Evolutionary conservation across 2,113 vertebrate species (phyloP).

Genomic region (Dasyurus viverrinus): DNA sequence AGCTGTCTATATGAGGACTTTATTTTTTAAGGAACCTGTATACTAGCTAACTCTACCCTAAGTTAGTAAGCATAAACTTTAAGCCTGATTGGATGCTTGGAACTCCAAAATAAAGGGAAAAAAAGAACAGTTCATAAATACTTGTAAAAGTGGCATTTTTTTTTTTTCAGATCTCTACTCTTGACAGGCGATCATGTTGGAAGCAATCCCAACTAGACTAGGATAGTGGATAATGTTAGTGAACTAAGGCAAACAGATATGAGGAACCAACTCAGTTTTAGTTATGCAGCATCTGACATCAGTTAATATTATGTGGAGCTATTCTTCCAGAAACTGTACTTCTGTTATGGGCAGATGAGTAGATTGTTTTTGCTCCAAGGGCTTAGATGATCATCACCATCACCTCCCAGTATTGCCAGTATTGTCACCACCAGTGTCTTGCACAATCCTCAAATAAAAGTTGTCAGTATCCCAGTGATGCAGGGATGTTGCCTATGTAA

Average conservation of each 20-base stretch:
- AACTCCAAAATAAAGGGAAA: neutral
- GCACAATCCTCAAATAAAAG: neutral
- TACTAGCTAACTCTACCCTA: neutral
- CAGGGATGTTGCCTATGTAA: neutral
- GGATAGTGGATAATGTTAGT: neutral
- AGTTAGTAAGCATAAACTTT: neutral
- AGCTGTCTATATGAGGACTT: neutral
- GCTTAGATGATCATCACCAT: neutral
- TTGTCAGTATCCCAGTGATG: neutral
- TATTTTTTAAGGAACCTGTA: neutral
- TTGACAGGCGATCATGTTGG: neutral
- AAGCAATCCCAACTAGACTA: neutral
- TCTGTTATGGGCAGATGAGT: neutral
- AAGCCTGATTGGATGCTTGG: neutral
- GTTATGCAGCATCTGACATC: no score
- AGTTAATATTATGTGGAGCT: no score
- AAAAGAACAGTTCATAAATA: no score
- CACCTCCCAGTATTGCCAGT: neutral
- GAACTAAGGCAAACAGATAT: no score
- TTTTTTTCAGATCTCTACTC: neutral
- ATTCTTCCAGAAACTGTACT: no score
- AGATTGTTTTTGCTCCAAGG: neutral
- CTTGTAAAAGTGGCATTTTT: no score
- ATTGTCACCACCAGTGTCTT: neutral
- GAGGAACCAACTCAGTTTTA: no score